Evolutionary conservation across 2,888 invertebrate species (phyloP), one percentile per base, ranked within the genome.

Genomic region (Apodemia mormo): DNA sequence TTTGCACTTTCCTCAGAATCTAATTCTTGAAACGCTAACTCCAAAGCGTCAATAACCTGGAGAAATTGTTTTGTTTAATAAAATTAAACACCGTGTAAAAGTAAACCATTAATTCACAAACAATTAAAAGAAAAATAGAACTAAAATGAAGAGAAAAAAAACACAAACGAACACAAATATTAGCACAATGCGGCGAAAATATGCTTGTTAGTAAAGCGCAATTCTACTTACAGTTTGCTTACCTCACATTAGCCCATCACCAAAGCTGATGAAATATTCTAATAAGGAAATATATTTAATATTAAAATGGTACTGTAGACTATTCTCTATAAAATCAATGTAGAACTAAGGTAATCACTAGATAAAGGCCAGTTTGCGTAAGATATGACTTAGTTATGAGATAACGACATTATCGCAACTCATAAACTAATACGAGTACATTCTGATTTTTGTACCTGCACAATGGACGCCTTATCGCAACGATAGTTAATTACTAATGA

Each of bases 41-140:
- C 95, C 82, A 95, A 86, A 77, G 95, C 95, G 86, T 95, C 95
- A 82, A 95, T 89, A 72, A 95, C 95, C 95, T 95, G 89, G 56
- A 83, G 79, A 78, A 76, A 72, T 67, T 43, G 12, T 7, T 12
- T 6, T n/a, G 37, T 67, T 43, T 58, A 67, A 43, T 30, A 40
- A 43, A 49, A 49, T 49, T 58, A 65, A 61, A 70, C 45, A 54
- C 22, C 45, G 52, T 12, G 6, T 10, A 22, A 43, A 52, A 14
- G 14, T 40, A 49, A 73, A 70, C 70, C 73, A 37, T 74, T 70
- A 70, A 70, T 68, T 37, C 71, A 72, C 72, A 70, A 65, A 73
- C 68, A 73, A 66, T 66, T 22, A 71, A 70, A 73, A 70, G 61
- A 75, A 68, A 74, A 68, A 74, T 49, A 49, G 14, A 49, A 14